Conservation (phyloP, 35 echinoderm and acorn worm species). For the Chiridota heheva region DNA sequence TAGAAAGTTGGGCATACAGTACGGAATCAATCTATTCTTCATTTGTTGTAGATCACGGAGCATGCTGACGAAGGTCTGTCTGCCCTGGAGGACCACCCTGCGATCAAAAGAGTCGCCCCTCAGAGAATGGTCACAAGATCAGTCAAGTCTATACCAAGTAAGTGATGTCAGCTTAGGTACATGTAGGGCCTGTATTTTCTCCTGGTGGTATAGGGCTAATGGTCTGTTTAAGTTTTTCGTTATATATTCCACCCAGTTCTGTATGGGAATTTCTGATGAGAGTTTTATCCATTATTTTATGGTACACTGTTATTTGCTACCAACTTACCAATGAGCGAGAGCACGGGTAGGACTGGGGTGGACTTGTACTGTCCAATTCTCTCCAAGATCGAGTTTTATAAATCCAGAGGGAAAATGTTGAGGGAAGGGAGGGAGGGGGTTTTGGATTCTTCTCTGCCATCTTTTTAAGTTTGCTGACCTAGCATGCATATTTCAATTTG, state of each 20-base stretch:
- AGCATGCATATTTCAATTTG: no score
- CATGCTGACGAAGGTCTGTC: slow-evolving; percentile 29
- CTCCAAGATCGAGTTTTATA: no score
- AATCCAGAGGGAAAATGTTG: no score
- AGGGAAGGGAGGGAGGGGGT: no score
- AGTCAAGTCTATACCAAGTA: slow-evolving; percentile 31
- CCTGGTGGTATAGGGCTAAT: not conserved
- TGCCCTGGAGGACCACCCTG: slow-evolving; percentile 67
- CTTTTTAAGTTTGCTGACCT: no score
- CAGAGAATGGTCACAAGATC: slow-evolving; percentile 69
- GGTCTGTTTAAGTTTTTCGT: no score
- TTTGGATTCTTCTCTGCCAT: no score
- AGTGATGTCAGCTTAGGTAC: not conserved
- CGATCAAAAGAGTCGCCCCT: slow-evolving; percentile 70
- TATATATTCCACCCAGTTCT: no score
- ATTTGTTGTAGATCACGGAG: slow-evolving; percentile 53
- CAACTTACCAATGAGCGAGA: not conserved
- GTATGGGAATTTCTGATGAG: not conserved
- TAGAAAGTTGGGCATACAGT: not conserved
- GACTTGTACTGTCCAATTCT: no score
- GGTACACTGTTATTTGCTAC: not conserved
- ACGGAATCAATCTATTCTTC: not conserved
- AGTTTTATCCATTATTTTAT: not conserved
- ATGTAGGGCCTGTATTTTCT: not conserved
- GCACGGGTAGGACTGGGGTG: no score